Evolutionary conservation across 2,797 vertebrate genomes (phyloP), one percentile per base, ranked within the genome.

Genomic region (Florisuga fusca): DNA sequence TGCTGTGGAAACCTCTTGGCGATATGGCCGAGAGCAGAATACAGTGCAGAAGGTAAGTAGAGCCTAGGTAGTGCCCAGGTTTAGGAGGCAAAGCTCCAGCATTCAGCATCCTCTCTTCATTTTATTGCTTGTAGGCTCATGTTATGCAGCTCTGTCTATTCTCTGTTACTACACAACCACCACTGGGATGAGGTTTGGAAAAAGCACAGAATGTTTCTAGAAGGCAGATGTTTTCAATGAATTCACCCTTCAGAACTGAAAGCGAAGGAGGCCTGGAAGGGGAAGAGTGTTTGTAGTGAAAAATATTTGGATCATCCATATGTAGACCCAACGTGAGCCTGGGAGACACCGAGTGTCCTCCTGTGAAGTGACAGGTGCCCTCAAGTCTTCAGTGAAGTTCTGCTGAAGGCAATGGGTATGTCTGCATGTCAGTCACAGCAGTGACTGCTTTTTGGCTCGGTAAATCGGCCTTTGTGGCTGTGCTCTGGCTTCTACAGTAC

Each of bases 221-320:
- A 85, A 79, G 89, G 94, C 95, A 96, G 96, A 97, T 95, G 95
- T 97, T 95, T 97, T 94, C 95, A 96, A 96, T 93, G 95, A 96
- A 92, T 95, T 97, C 94, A 86, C 83, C 80, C 94, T 94, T 96
- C 94, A 96, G 89, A 96, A 93, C 85, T 93, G 91, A 95, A 96
- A 96, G 80, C 27, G 10, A 90, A 93, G 94, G 95, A 96, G 94
- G 92, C 95, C 96, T 96, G 95, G 95, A 96, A 96, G 85, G 94
- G 94, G 93, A 96, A 91, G 71, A 94, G 87, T 78, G 68, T 95
- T 84, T 89, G 72, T 57, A 92, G 91, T 3, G 22, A 94, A 92
- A 94, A 93, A 91, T 88, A 89, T 21, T 95, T 29, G 0, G 83
- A 90, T 96, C 87, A 90, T 96, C 94, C 93, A 92, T 95, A 87